Evolutionary conservation across 2,797 vertebrate species (phyloP), one percentile per base, ranked within the genome.

Genomic region (Microctenopoma stevenorrisi): DNA sequence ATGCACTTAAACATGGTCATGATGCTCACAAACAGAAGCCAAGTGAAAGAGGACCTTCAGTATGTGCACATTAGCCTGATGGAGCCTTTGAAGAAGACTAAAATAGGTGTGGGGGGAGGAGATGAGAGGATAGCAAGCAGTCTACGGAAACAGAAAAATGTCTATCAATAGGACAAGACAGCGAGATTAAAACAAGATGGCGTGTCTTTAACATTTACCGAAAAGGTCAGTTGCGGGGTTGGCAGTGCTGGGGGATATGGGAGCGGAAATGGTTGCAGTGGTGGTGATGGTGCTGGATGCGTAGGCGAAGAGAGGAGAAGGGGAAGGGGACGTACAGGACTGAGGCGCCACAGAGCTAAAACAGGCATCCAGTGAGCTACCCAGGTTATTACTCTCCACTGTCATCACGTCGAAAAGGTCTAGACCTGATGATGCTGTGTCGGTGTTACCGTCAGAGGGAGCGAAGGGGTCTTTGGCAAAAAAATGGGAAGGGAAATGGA

Each of bases 331-430:
- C 12, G 83, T 83, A 42, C 75, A 54, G 33, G 68, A 16, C 61
- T 77, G 86, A 37, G 90, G 70, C 10, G 43, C 71, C 64, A 46
- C 77, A 5, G 91, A 91, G 75, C 72, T 88, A 90, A 93, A 93
- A 85, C 92, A 91, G 55, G 66, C 75, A 48, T 90, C 90, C 81
- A 91, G 76, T 3, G 87, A 88, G 46, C 80, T 85, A 68, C 57
- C 76, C 83, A 5, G 62, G 85, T 92, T 92, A 91, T 91, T 94
- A 89, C 88, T 95, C 90, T 97, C 96, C 75, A 90, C 91, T 76
- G 96, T 93, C 94, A 96, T 96, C 96, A 97, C 95, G 91, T 94
- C 91, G 93, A 99, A 98, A 90, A 99, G 96, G 92, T 99, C 97
- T 94, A 98, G 91, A 93, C 96, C 95, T 12, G 95, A 91, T 54